Percentiles rank a stretch among this genome's conserved stretches.
These are phyloP conservation scores for Hymenopus coronatus DNA, from an alignment of 2,888 invertebrate genomes.

Conservation along the genomic window DNA sequence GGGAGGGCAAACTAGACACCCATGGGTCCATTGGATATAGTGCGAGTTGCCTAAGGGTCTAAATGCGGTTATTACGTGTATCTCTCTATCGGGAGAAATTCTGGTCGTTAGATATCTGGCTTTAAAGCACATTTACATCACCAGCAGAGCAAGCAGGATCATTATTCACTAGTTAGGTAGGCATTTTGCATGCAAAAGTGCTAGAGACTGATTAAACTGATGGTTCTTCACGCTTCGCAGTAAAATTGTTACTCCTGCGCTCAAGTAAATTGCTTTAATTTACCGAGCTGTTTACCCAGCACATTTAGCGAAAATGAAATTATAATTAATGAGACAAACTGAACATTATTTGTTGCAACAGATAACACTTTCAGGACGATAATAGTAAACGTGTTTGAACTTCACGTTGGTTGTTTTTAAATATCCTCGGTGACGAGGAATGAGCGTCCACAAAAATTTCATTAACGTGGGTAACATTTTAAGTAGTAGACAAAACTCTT, in stretches of 20 bases:
- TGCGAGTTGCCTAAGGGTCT: no score
- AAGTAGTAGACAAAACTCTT: not conserved
- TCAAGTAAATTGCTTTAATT: not conserved
- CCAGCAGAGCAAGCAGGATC: not conserved
- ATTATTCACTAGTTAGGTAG: not conserved
- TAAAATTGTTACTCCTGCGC: not conserved
- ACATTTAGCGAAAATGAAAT: not conserved
- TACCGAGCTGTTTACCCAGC: not conserved
- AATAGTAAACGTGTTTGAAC: not conserved
- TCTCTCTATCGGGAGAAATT: no score
- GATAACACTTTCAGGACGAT: not conserved
- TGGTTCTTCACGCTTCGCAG: not conserved
- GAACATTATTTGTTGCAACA: not conserved
- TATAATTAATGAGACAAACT: not conserved
- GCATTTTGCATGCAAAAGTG: not conserved
- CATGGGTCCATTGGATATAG: no score
- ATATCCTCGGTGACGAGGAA: no score
- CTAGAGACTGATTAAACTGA: not conserved
- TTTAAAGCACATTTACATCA: not conserved
- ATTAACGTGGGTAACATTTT: not conserved
- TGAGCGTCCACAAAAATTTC: not conserved
- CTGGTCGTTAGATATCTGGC: not conserved
- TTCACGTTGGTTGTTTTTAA: no score
- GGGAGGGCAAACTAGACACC: no score
- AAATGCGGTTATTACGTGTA: no score